These are phyloP conservation scores for Ictidomys tridecemlineatus DNA, from an alignment of 2,113 vertebrate species.

Conservation along the genomic window DNA sequence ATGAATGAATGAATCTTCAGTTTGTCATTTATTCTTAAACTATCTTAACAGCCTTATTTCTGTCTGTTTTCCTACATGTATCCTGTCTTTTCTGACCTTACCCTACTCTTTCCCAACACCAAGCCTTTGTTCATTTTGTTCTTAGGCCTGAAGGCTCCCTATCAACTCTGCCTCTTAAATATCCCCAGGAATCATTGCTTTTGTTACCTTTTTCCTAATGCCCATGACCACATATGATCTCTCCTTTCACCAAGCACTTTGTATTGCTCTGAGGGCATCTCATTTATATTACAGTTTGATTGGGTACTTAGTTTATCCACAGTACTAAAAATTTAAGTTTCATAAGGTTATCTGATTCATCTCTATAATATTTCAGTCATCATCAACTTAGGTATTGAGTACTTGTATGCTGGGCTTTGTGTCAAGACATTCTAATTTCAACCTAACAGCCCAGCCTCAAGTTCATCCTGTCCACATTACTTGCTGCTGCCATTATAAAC, in stretches of 20 bases:
- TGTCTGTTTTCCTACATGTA: background rate
- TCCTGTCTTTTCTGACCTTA: background rate
- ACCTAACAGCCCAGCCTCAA: background rate
- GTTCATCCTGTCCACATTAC: background rate
- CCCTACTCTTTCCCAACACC: background rate
- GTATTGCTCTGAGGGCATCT: background rate
- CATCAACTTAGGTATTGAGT: background rate
- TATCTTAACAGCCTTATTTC: background rate
- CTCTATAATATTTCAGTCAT: background rate
- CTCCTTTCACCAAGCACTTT: background rate
- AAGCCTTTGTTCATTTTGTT: constrained; percentile 27
- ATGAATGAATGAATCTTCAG: background rate
- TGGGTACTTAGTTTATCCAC: background rate
- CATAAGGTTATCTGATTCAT: background rate
- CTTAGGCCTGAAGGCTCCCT: background rate
- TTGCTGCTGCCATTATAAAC: background rate
- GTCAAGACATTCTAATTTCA: background rate
- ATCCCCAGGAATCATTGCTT: background rate
- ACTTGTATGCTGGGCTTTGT: background rate
- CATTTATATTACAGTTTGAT: background rate
- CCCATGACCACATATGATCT: background rate
- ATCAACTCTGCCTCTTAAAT: background rate
- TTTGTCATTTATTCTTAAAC: background rate
- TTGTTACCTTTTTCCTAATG: background rate
- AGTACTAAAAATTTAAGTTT: background rate